phyloP scores from a whole-genome alignment of 2,888 invertebrate genomes.

The Protophormia terraenovae region DNA sequence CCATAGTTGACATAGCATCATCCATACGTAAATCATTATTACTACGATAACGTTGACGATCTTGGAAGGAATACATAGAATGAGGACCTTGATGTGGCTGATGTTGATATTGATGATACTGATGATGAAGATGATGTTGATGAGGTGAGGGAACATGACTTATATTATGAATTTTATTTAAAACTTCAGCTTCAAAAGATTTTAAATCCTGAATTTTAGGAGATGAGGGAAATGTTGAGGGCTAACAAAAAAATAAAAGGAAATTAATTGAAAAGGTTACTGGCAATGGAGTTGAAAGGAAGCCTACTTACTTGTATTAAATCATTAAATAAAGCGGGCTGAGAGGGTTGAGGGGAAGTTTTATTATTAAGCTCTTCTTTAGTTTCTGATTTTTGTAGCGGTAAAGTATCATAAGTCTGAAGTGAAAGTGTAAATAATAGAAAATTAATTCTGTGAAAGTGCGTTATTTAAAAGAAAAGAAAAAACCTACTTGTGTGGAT shows the following conservation, averaged over 20 bases:
- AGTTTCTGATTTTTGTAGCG: slow-evolving; percentile 44
- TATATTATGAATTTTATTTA: slow-evolving; percentile 62
- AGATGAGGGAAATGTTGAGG: slow-evolving; percentile 70
- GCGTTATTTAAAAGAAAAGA: not conserved
- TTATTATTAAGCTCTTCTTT: slow-evolving; percentile 3
- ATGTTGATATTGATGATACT: slow-evolving; percentile 72
- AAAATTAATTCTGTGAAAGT: not conserved
- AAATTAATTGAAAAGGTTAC: not conserved
- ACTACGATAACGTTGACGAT: slow-evolving; percentile 80
- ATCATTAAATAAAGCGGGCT: slow-evolving; percentile 31
- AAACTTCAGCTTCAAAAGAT: slow-evolving; percentile 58
- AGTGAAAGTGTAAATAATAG: slow-evolving; percentile 27
- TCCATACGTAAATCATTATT: slow-evolving; percentile 82
- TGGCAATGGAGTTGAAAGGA: not conserved
- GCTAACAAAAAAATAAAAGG: slow-evolving; percentile 72
- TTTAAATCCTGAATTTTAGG: slow-evolving; percentile 55
- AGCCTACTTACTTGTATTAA: slow-evolving; percentile 51
- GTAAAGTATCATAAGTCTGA: slow-evolving; percentile 83
- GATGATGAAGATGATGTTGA: slow-evolving; percentile 73
- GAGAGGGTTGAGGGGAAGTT: slow-evolving; percentile 3
- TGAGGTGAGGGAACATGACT: slow-evolving; percentile 71
- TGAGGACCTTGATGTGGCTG: slow-evolving; percentile 72
- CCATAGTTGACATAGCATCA: slow-evolving; percentile 76
- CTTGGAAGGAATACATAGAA: slow-evolving; percentile 52
- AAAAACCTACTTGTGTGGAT: slow-evolving; percentile 88